Percentiles rank a stretch among this genome's conserved stretches.
Evolutionary conservation across 2,113 vertebrate genomes (phyloP).

Genomic region (Megaptera novaeangliae): DNA sequence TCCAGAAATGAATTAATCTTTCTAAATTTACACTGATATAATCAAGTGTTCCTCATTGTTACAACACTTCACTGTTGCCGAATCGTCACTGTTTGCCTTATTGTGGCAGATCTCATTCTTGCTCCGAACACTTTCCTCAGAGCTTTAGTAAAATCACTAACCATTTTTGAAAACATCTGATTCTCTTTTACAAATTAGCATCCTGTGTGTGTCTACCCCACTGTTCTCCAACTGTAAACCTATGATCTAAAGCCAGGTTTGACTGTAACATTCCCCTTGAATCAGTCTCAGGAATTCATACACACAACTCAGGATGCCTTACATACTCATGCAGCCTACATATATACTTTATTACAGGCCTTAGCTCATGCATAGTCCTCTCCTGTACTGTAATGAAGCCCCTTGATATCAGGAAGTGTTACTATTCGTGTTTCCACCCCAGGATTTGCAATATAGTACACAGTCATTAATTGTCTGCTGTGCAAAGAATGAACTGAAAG

Average conservation of each 20-base stretch:
- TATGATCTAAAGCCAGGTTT: background rate
- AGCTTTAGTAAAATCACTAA: background rate
- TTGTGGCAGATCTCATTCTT: background rate
- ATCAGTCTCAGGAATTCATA: background rate
- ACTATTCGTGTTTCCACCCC: background rate
- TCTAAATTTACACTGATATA: background rate
- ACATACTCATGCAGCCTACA: rapidly evolving
- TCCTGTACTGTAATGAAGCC: background rate
- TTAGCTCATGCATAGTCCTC: background rate
- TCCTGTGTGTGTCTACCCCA: background rate
- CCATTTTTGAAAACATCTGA: background rate
- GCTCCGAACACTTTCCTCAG: background rate
- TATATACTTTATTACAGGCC: background rate
- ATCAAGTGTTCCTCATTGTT: background rate
- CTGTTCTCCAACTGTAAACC: background rate
- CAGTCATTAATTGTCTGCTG: background rate
- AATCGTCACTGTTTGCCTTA: background rate
- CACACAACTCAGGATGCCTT: background rate
- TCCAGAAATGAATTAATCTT: background rate
- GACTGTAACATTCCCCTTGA: background rate
- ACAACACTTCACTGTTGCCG: background rate
- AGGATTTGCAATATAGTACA: background rate
- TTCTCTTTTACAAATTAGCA: background rate
- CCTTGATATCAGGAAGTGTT: background rate
- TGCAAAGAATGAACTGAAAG: background rate